Evolutionary conservation across 1,140 invertebrate species (phyloP).

Genomic region (Spodoptera frugiperda): DNA sequence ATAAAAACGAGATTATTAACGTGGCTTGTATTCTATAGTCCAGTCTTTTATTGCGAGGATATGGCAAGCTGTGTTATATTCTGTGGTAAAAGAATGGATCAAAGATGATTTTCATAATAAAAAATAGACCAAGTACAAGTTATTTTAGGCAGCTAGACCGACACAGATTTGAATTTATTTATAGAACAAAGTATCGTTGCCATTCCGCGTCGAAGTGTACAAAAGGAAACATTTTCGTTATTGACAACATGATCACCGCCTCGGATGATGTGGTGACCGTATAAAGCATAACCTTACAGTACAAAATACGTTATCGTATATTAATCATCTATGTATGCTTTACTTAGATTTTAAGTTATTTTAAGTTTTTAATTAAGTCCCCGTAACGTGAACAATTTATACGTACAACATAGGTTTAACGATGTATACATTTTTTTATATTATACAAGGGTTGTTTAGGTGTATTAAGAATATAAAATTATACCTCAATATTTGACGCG

Average conservation of each 20-base stretch:
- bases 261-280: neutral
- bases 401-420: slow-evolving; percentile 70
- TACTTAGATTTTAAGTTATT: slow-evolving; percentile 79
- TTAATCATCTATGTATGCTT: slow-evolving; percentile 81
- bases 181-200: slow-evolving; percentile 56
- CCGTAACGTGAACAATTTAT: slow-evolving; percentile 62
- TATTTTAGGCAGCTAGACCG: slow-evolving; percentile 62
- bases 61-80: neutral
- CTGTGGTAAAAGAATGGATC: neutral
- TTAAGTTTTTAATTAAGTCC: slow-evolving; percentile 60
- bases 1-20: slow-evolving; percentile 14
- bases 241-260: slow-evolving; percentile 12
- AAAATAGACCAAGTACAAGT: slow-evolving; percentile 55
- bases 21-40: slow-evolving; percentile 30
- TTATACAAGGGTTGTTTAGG: slow-evolving; percentile 73
- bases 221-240: slow-evolving; percentile 57
- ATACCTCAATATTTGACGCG: slow-evolving; percentile 72
- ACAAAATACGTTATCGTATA: slow-evolving; percentile 82
- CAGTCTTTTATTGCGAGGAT: slow-evolving; percentile 17
- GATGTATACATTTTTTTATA: slow-evolving; percentile 60
- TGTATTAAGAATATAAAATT: slow-evolving; percentile 66
- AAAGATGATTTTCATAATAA: slow-evolving; percentile 35
- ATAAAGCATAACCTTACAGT: slow-evolving; percentile 75
- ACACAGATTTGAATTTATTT: slow-evolving; percentile 48
- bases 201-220: slow-evolving; percentile 61